A percentile compares a stretch with the other conserved stretches of the same genome.
phyloP scores from a whole-genome alignment of 1,140 invertebrate genomes.

The Musca domestica region DNA sequence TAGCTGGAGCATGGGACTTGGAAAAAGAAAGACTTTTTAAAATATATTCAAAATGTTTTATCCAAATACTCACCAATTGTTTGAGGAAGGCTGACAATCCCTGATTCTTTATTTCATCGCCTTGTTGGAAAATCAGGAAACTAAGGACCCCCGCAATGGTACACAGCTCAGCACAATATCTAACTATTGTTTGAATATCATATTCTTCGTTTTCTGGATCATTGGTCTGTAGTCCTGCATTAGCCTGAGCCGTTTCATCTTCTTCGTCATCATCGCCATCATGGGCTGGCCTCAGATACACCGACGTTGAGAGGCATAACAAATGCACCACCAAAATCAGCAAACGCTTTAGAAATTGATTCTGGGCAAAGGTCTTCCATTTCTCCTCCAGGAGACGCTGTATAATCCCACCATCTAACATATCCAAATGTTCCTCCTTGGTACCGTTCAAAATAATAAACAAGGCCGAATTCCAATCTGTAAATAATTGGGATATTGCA shows the following conservation, averaged over 20 bases:
- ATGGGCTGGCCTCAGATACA: conserved; percentile 80
- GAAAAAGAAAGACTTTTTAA: conserved; percentile 35
- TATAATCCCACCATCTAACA: conserved; percentile 98
- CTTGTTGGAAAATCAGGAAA: conserved; percentile 88
- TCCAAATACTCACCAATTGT: conserved; percentile 74
- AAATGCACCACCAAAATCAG: conserved; percentile 85
- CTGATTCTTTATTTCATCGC: conserved; percentile 91
- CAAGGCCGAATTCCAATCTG: conserved; percentile 97
- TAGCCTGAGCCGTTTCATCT: conserved; percentile 17
- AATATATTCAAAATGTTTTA: background rate
- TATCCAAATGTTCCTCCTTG: conserved; percentile 96
- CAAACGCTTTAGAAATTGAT: conserved; percentile 88
- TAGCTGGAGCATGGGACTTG: conserved; percentile 89
- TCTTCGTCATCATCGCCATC: conserved; percentile 52
- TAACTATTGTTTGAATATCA: conserved; percentile 58
- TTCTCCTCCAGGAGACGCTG: conserved; percentile 96
- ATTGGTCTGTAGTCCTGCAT: background rate
- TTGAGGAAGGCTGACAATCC: conserved; percentile 86
- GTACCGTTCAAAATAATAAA: conserved; percentile 97
- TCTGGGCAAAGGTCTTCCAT: conserved; percentile 97
- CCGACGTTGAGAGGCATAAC: conserved; percentile 80
- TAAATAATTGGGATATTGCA: background rate
- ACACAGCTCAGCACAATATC: conserved; percentile 78
- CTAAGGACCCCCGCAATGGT: conserved; percentile 81
- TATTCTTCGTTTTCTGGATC: conserved; percentile 30